These are phyloP conservation scores for Lamellibrachia satsuma DNA, from an alignment of 2,888 invertebrate species.

Conservation along the genomic window DNA sequence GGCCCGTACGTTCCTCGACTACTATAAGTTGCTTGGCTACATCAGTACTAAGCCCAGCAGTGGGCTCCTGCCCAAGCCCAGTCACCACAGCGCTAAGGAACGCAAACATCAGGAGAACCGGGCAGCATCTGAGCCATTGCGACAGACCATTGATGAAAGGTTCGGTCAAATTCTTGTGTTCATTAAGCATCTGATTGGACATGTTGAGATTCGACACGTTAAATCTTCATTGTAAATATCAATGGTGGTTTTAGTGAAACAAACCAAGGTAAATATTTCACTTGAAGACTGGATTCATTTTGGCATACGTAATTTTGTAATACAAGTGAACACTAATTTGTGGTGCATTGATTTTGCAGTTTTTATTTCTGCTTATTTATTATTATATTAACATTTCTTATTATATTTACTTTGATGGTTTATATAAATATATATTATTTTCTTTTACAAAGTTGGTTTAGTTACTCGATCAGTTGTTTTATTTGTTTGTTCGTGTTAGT, in stretches of 20 bases:
- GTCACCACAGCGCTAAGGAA: constrained; percentile 36
- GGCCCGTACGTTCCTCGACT: constrained; percentile 80
- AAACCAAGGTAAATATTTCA: neutral
- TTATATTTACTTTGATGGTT: too few species aligned
- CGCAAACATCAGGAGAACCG: constrained; percentile 26
- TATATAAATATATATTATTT: too few species aligned
- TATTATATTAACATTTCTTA: neutral
- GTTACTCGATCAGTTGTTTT: too few species aligned
- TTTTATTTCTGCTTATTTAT: neutral
- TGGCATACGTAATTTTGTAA: neutral
- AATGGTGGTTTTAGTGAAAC: neutral
- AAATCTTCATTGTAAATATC: neutral
- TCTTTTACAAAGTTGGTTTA: too few species aligned
- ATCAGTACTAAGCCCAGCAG: constrained; percentile 60
- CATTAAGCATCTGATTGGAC: neutral
- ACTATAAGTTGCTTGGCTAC: constrained; percentile 80
- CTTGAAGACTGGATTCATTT: neutral
- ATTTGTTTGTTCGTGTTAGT: too few species aligned
- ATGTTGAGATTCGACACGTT: too few species aligned
- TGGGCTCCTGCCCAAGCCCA: constrained; percentile 57
- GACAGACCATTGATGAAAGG: constrained; percentile 30
- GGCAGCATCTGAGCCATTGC: constrained; percentile 29
- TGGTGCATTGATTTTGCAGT: neutral
- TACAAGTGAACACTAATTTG: neutral
- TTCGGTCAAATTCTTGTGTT: constrained; percentile 17